Evolutionary conservation across 2,113 vertebrate genomes (phyloP).

Genomic region (Anseranas semipalmata): DNA sequence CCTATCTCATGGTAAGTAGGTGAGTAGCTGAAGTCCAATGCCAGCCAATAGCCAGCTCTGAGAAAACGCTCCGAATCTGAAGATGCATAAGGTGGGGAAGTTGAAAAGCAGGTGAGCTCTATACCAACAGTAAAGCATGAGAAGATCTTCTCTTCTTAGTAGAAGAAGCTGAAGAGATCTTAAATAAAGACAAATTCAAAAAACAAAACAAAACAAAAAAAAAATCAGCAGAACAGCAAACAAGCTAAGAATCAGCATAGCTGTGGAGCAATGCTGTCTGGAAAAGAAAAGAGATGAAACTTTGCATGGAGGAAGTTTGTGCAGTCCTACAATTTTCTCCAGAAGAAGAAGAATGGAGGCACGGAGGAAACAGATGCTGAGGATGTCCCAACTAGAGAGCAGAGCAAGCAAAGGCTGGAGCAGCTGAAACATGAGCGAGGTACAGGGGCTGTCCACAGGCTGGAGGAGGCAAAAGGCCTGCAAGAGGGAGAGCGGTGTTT

Average conservation of each 20-base stretch:
- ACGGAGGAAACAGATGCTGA: background rate
- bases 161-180: background rate
- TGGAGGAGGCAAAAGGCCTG: background rate
- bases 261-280: background rate
- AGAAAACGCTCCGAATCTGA: background rate
- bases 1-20: background rate
- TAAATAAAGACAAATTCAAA: background rate
- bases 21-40: background rate
- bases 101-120: background rate
- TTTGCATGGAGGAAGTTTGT: background rate
- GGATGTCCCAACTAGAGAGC: background rate
- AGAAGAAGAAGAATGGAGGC: background rate
- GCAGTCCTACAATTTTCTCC: fast-evolving
- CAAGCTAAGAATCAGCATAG: background rate
- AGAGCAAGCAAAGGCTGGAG: background rate
- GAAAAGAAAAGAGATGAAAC: background rate
- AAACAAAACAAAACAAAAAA: background rate
- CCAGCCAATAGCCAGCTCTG: background rate
- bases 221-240: background rate
- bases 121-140: background rate
- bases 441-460: background rate
- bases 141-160: background rate
- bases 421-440: background rate
- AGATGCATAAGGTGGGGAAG: background rate
- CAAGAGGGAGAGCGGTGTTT: background rate